Evolutionary conservation across 2,888 invertebrate genomes (phyloP).

Genomic region (Drosophila falleni): DNA sequence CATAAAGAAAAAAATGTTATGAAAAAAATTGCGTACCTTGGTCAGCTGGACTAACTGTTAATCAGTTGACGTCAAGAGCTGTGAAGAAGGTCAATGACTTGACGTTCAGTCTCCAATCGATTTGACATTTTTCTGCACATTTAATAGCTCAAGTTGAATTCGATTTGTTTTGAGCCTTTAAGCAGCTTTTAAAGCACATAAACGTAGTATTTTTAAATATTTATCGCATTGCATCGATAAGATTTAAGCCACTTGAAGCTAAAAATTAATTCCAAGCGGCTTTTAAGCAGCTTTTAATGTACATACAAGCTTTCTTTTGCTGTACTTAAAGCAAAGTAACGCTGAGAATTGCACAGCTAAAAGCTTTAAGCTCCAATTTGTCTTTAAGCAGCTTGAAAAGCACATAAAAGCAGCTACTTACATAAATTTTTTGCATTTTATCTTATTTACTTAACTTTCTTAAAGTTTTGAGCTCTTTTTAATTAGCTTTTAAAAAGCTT

Average conservation of each 20-base stretch:
- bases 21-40: slow-evolving; percentile 13
- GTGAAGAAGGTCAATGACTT: slow-evolving; percentile 31
- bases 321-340: too few relatives aligned
- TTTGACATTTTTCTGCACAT: neutral
- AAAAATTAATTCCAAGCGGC: slow-evolving; percentile 7
- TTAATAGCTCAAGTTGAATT: slow-evolving; percentile 9
- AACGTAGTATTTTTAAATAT: neutral
- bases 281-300: neutral
- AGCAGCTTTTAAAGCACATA: slow-evolving; percentile 20
- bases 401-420: neutral
- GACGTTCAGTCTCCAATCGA: neutral
- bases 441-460: too few relatives aligned
- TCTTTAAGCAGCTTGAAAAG: neutral
- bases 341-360: neutral
- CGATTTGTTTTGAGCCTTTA: neutral
- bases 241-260: slow-evolving; percentile 7
- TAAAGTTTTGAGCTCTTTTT: too few relatives aligned
- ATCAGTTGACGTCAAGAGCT: slow-evolving; percentile 27
- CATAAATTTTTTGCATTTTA: too few relatives aligned
- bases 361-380: neutral
- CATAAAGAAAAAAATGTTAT: neutral
- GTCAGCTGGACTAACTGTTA: slow-evolving; percentile 23
- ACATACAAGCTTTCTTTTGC: neutral
- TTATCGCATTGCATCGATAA: neutral
- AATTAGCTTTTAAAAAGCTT: too few relatives aligned